Evolutionary conservation across 2,888 invertebrate species (phyloP), one percentile per base, ranked within the genome.

Genomic region (Macrosiphum euphorbiae): DNA sequence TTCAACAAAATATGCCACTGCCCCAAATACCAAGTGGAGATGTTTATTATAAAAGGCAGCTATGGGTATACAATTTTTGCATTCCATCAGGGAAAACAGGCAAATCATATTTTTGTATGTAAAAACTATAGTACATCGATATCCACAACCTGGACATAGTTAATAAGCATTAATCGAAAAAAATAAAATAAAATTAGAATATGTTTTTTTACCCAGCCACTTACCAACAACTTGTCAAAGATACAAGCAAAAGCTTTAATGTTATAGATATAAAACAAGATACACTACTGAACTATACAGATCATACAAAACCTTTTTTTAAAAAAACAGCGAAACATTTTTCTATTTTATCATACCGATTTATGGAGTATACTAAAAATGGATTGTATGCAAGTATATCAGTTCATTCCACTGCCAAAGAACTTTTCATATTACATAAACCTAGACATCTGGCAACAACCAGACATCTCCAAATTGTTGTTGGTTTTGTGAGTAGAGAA

Each of bases 1-100:
- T 95, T 88, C 95, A 95, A 91, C 95, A 95, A 91, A 95, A 95
- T 26, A 26, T 58, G 26, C 26, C 58, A 58, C 26, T 58, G 26
- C 26, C 58, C 7, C 58, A 58, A 26, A 26, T 58, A 26, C 58
- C 58, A 26, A 26, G 7, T 26, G 58, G 58, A 26, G 58, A 58
- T 58, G 58, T 58, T 26, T 58, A 26, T 58, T 58, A 58, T 58
- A 58, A 58, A 58, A 24, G 58, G 8, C 58, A 58, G 8, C 58
- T 58, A 0, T 55, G 55, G 55, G 55, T 55, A 7, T 55, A 55
- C 7, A 55, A 24, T 55, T 55, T 55, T 93, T 90, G 94, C 91
- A 55, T 92, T 67, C 84, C 95, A 90, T 87, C 89, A 55, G 55
- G 55, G 55, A 55, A 55, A 24, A 55, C 55, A 5, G 55, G 55